Conservation (phyloP, 2,888 invertebrate genomes). For the Lucinisca nassula region DNA sequence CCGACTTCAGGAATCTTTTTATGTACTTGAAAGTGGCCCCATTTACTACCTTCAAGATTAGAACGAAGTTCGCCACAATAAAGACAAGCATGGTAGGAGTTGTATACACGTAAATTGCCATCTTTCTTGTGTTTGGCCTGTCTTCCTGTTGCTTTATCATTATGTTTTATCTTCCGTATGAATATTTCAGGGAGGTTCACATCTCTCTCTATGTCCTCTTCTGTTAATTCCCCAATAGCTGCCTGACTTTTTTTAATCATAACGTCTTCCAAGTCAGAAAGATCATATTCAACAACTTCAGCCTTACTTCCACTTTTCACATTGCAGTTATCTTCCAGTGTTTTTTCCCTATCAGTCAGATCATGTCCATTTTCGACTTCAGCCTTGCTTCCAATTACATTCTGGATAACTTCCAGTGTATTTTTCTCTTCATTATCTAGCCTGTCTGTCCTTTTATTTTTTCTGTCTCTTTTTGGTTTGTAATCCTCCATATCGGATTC, state of each 20-base stretch:
- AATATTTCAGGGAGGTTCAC: slow-evolving; percentile 15
- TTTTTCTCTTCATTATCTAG: too few relatives aligned
- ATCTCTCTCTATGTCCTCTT: slow-evolving; percentile 15
- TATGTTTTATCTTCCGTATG: slow-evolving; percentile 22
- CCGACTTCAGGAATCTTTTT: background rate
- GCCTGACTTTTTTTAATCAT: background rate
- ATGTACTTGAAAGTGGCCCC: background rate
- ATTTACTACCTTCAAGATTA: background rate
- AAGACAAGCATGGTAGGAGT: slow-evolving; percentile 41
- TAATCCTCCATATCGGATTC: too few relatives aligned
- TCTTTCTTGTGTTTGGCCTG: slow-evolving; percentile 28
- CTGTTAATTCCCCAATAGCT: background rate
- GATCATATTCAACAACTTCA: too few relatives aligned
- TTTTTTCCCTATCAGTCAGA: too few relatives aligned
- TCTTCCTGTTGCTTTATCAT: background rate
- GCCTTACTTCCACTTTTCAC: too few relatives aligned
- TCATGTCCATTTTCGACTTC: too few relatives aligned
- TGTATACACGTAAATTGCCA: slow-evolving; percentile 27
- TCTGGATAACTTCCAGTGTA: too few relatives aligned
- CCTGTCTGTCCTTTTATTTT: too few relatives aligned
- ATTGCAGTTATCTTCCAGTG: too few relatives aligned
- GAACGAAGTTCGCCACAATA: slow-evolving; percentile 21
- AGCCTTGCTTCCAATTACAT: too few relatives aligned
- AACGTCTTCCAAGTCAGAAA: background rate
- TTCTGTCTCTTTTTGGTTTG: too few relatives aligned